phyloP scores from a whole-genome alignment of 2,113 vertebrate genomes.

The Ancistrus triradiatus region DNA sequence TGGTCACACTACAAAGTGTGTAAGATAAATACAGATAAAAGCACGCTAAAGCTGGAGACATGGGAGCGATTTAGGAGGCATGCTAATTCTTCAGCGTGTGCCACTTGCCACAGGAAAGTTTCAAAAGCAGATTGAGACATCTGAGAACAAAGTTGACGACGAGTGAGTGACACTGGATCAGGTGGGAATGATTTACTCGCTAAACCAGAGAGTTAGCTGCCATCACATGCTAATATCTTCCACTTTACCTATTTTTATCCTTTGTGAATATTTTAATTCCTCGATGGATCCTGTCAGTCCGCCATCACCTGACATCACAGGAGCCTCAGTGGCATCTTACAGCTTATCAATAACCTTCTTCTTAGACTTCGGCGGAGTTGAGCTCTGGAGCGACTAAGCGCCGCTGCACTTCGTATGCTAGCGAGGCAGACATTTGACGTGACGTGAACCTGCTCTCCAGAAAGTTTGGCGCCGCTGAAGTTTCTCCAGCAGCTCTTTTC shows the following conservation, averaged over 20 bases:
- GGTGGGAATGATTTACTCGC: no score
- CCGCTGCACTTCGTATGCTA: background rate
- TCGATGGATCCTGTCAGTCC: conserved; percentile 51
- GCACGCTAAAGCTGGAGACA: no score
- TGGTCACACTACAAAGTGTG: background rate
- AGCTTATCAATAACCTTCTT: conserved; percentile 9
- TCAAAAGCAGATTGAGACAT: no score
- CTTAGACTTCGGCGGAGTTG: background rate
- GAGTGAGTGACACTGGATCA: no score
- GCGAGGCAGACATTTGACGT: background rate
- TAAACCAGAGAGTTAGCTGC: conserved; percentile 8
- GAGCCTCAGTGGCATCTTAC: conserved; percentile 22
- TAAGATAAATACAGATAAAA: background rate
- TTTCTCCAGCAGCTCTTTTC: background rate
- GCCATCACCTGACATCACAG: conserved; percentile 36
- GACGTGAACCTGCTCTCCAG: background rate
- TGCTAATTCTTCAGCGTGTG: no score
- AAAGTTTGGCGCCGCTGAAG: background rate
- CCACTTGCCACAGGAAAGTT: no score
- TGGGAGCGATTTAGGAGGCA: no score
- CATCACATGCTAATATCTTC: conserved; percentile 13
- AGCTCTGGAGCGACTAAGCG: background rate
- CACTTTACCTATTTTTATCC: background rate
- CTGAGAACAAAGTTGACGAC: no score
- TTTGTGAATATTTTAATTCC: background rate